Base-by-base conservation (phyloP, 2,797 vertebrate genomes). In the Acridotheres tristis region DNA sequence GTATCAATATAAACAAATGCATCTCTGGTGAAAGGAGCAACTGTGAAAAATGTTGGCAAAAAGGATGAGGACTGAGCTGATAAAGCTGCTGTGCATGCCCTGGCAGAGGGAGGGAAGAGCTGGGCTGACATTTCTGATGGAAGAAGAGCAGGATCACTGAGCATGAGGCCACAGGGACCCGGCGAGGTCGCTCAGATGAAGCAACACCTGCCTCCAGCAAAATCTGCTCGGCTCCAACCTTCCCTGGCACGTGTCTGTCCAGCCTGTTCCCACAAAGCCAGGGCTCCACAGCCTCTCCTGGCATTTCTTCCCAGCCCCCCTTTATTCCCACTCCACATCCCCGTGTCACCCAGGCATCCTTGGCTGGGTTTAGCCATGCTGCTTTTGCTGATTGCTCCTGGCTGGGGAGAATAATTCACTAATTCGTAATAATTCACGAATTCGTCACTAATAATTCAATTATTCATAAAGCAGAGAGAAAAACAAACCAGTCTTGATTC, bases 1-100 rank as follows among this genome's bases (percentile, higher is more conserved):
- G 1, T 12, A 15, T n/a, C 5, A 1, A 0, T 7, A 20, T n/a
- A 42, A 21, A 48, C 18, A n/a, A 17, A 29, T 0, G 4, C 4
- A 42, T 50, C 29, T 38, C 23, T 16, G 16, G 45, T 25, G 20
- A 27, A 8, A 4, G 20, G 8, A 61, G 18, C 63, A 34, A 7
- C 73, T 29, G 7, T 16, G 67, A 8, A 48, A 85, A 63, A 45
- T 0, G 7, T 3, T 16, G 62, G 58, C 6, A 30, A 23, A 88
- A 38, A 59, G 1, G 8, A 4, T 11, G 5, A 55, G 42, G 66
- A 3, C 3, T 13, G 57, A 86, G 66, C 86, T 57, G 45, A 2
- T 6, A 18, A 78, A 57, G 4, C 43, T 54, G 47, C 34, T 55
- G 9, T 3, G 15, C 57, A 40, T 19, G 5, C 18, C 10, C 34